Evolutionary conservation across 37 sponge, comb jelly and placozoan genomes (phyloP).

Genomic region (Axinella damicornis): DNA sequence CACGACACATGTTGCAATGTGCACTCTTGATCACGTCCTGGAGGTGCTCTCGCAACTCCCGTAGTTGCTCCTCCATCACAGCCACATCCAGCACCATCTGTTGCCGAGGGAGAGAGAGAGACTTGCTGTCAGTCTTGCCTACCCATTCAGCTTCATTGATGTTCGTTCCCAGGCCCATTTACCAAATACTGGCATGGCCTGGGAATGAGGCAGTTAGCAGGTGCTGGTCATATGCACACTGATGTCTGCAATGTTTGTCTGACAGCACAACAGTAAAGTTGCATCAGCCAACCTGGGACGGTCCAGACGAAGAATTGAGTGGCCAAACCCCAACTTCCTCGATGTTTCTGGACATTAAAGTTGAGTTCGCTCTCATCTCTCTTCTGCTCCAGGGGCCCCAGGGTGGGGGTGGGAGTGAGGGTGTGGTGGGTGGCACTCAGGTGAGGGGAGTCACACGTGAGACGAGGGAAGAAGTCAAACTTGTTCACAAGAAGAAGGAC

Average conservation of each 20-base stretch:
- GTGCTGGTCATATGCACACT: too few relatives aligned
- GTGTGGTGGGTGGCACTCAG: slow-evolving; percentile 6
- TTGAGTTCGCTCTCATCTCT: slow-evolving; percentile 42
- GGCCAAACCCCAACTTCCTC: slow-evolving; percentile 39
- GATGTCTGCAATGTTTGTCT: too few relatives aligned
- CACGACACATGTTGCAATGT: slow-evolving; percentile 50
- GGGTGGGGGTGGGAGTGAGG: background rate
- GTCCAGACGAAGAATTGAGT: slow-evolving; percentile 4
- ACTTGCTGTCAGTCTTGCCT: too few relatives aligned
- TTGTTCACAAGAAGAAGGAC: slow-evolving; percentile 56
- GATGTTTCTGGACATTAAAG: slow-evolving; percentile 13
- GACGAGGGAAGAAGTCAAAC: slow-evolving; percentile 57
- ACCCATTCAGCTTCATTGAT: too few relatives aligned
- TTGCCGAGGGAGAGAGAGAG: too few relatives aligned
- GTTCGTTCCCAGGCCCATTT: too few relatives aligned
- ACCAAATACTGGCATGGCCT: too few relatives aligned
- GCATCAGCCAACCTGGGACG: slow-evolving; percentile 22
- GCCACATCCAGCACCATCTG: slow-evolving; percentile 2
- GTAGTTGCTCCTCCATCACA: slow-evolving; percentile 12
- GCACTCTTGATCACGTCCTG: slow-evolving; percentile 11
- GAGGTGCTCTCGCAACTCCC: slow-evolving; percentile 21
- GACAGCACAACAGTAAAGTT: too few relatives aligned
- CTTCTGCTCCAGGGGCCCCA: background rate
- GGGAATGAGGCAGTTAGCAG: too few relatives aligned
- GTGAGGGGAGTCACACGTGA: slow-evolving; percentile 17